Conservation (phyloP, 2,888 invertebrate species). For the Luperina testacea region DNA sequence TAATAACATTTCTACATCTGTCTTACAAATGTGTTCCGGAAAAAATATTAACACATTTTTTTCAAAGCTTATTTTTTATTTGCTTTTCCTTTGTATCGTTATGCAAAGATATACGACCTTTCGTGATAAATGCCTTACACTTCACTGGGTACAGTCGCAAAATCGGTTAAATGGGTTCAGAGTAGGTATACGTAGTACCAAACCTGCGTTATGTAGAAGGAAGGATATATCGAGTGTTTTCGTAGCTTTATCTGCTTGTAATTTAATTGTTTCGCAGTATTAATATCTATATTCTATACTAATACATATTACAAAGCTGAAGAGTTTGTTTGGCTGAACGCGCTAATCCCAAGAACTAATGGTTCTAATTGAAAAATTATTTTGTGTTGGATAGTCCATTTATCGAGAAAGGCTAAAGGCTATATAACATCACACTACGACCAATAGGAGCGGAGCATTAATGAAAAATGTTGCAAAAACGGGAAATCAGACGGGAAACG, state of each 20-base stretch:
- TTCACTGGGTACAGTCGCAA: constrained; percentile 70
- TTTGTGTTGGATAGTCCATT: no score
- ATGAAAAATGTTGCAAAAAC: no score
- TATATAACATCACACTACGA: no score
- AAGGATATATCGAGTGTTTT: constrained; percentile 42
- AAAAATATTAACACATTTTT: constrained; percentile 64
- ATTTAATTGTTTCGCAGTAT: constrained; percentile 21
- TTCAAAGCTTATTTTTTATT: constrained; percentile 60
- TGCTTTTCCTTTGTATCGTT: constrained; percentile 69
- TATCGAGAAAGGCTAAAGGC: no score
- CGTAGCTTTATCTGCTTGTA: constrained; percentile 41
- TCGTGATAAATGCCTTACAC: constrained; percentile 74
- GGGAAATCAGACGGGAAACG: no score
- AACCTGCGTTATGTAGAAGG: constrained; percentile 50
- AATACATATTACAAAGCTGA: no score
- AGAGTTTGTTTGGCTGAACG: no score
- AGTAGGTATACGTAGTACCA: constrained; percentile 57
- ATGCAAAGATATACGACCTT: constrained; percentile 68
- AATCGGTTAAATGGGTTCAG: constrained; percentile 72
- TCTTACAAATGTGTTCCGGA: constrained; percentile 54
- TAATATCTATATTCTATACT: neutral
- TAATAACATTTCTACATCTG: constrained; percentile 47
- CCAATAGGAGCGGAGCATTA: no score
- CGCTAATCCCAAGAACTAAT: no score
- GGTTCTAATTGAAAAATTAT: no score